These are phyloP conservation scores for Moxostoma hubbsi DNA, from an alignment of 2,797 vertebrate genomes.

Conservation along the genomic window DNA sequence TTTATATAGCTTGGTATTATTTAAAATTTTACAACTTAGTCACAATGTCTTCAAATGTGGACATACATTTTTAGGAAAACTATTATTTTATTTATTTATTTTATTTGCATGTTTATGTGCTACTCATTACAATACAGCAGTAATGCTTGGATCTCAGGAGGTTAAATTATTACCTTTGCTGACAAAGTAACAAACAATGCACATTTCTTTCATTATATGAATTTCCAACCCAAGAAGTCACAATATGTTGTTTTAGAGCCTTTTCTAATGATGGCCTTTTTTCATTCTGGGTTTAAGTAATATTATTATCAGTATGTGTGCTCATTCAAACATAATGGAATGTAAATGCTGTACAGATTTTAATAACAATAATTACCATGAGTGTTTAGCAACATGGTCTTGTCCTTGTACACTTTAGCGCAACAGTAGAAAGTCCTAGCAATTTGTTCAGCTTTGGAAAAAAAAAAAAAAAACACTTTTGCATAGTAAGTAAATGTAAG, in stretches of 20 bases:
- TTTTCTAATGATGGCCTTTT: neutral
- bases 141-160: no score
- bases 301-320: slow-evolving; percentile 9
- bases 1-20: no score
- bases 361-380: slow-evolving; percentile 2
- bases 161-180: neutral
- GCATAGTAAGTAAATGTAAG: slow-evolving; percentile 25
- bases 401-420: slow-evolving; percentile 19
- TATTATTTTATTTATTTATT: neutral
- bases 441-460: slow-evolving; percentile 13
- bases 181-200: neutral
- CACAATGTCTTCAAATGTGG: no score
- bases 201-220: neutral
- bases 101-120: neutral
- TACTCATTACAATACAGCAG: no score
- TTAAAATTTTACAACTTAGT: no score
- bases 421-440: neutral
- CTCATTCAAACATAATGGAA: slow-evolving; percentile 36
- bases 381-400: slow-evolving; percentile 39
- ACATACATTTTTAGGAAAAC: no score
- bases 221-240: neutral
- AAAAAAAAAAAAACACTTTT: slow-evolving; percentile 31
- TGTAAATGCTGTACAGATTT: slow-evolving; percentile 43
- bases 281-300: neutral
- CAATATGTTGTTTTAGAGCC: neutral